Evolutionary conservation across 2,113 vertebrate species (phyloP), one percentile per base, ranked within the genome.

Genomic region (Cynopterus brachyotis): DNA sequence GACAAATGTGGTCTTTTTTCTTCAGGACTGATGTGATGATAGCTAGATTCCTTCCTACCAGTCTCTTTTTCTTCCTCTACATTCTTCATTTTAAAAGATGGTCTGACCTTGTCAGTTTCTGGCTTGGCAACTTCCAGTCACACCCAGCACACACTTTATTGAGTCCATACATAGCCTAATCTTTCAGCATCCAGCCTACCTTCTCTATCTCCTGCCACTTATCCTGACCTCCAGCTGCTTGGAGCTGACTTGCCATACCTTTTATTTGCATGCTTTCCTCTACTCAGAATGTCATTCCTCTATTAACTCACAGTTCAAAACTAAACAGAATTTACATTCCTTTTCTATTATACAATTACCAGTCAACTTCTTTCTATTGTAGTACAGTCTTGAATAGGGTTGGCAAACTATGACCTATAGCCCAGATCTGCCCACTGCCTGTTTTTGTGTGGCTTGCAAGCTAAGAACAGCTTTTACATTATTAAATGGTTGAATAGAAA

Each of bases 401-500:
- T 87, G 45, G 28, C 82, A 87, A 17, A 82, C 12, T 85, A 9
- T 72, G 20, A 9, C 35, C 64, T 70, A 0, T 87, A 57, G 15
- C 20, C 30, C 20, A 26, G 16, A 64, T 94, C 55, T 17, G 4
- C 57, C 35, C 35, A 76, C 11, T 78, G 16, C 24, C 78, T 85
- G 1, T 94, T 95, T 69, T 94, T 84, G 2, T 94, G 45, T 85
- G 42, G 7, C 42, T 80, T 89, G 10, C 26, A 94, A 85, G 40
- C 35, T 85, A 55, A 94, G 79, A 55, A 69, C 7, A 85, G 50
- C 30, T 92, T 93, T 91, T 87, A 78, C 16, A 26, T 84, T 89
- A 73, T 85, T 85, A 72, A 89, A 45, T 66, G 45, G 22, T 75
- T 85, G 9, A 80, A 89, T 96, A 81, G 76, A 94, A 80, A 84